phyloP scores from a whole-genome alignment of 2,797 vertebrate species.

The Diglossa cyanea region DNA sequence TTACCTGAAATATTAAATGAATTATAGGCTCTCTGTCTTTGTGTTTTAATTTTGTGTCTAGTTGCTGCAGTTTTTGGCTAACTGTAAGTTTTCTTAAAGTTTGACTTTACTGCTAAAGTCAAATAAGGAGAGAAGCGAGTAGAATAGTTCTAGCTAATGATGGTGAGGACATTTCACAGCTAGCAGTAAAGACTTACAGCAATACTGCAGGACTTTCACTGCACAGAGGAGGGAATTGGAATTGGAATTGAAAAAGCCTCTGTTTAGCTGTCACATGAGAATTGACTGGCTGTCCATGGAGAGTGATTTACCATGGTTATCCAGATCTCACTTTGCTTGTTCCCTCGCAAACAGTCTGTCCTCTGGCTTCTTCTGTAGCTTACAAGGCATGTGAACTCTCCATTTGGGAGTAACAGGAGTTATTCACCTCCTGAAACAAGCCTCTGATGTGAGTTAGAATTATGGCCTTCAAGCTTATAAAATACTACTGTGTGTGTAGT shows the following conservation, averaged over 20 bases:
- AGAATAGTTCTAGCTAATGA: neutral
- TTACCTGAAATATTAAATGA: neutral
- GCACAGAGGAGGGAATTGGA: neutral
- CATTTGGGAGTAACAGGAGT: neutral
- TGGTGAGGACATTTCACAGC: neutral
- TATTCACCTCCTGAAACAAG: neutral
- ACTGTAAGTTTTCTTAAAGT: neutral
- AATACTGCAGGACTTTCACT: neutral
- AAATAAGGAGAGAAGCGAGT: neutral
- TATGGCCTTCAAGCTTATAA: neutral
- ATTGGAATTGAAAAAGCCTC: neutral
- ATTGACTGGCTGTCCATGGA: rapidly evolving
- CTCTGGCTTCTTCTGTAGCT: neutral
- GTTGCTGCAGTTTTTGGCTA: neutral
- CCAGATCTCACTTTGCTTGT: neutral
- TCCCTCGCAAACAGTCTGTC: neutral
- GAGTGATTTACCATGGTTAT: neutral
- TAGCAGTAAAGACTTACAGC: neutral
- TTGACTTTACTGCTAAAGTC: neutral
- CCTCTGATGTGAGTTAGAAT: neutral
- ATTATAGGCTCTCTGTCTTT: neutral
- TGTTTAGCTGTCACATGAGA: neutral
- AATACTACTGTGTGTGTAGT: neutral
- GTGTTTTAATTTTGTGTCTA: neutral
- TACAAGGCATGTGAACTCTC: neutral